Evolutionary conservation across 2,888 invertebrate genomes (phyloP), one percentile per base, ranked within the genome.

Genomic region (Sphinx pinastri): DNA sequence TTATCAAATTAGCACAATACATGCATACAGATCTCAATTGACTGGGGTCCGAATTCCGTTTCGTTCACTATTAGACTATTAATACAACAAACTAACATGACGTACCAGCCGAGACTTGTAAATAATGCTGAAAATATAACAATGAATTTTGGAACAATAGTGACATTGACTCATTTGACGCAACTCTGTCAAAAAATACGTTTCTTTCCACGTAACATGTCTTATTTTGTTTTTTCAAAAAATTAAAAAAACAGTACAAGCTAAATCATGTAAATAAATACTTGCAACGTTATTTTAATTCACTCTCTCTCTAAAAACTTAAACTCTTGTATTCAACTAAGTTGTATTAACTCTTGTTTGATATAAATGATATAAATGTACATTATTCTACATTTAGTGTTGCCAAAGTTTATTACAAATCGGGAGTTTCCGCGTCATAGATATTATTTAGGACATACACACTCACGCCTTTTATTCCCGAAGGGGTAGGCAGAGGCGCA

Each of bases 1-100:
- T 81, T 83, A 83, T 80, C 81, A 80, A 81, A 80, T 79, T 82
- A 77, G 71, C 74, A 80, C 77, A 78, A 79, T 75, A 76, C 66
- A 71, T 75, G 68, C 71, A 73, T 70, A 76, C 52, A 79, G 79
- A 81, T 75, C 59, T 70, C 38, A 67, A 67, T 68, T 68, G 38
- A 60, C 13, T 68, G 6, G n/a, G 16, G 68, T 68, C 38, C 16
- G 38, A 52, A 14, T 16, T 60, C 12, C 19, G 54, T 69, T 69
- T n/a, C 59, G 14, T 63, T 47, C 13, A 11, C 16, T 47, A 10
- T n/a, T 19, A 49, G 19, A 63, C 19, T 49, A 19, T 7, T n/a
- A 47, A n/a, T 63, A 63, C 19, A 10, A 55, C 19, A 55, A 55
- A 38, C 38, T 38, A 38, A 19, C 57, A 57, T 57, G 57, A 25